Conservation (phyloP, 2,797 vertebrate genomes). For the Enteromius radiatus region DNA sequence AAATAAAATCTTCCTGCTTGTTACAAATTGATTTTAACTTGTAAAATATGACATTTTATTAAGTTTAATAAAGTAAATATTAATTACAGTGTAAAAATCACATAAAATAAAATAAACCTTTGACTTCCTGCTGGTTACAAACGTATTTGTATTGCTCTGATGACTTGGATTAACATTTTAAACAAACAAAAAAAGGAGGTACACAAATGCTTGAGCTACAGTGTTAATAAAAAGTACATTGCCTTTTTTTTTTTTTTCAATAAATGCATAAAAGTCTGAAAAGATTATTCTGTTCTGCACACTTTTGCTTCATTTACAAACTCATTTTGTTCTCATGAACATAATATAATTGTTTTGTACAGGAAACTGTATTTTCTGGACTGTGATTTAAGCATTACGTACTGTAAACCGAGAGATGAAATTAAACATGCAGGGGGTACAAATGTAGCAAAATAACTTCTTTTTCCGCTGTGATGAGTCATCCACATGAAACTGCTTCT, state of each 20-base stretch:
- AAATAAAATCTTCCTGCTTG: too few species aligned
- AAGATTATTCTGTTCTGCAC: not conserved
- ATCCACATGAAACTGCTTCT: conserved; percentile 53
- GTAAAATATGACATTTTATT: not conserved
- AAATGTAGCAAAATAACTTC: conserved; percentile 15
- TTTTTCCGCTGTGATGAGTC: conserved; percentile 48
- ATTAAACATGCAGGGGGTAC: conserved; percentile 13
- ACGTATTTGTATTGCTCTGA: not conserved
- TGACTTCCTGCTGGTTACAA: too few species aligned
- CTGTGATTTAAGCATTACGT: not conserved
- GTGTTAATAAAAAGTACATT: not conserved
- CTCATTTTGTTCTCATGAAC: not conserved
- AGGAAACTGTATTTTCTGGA: not conserved
- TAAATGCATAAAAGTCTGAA: not conserved
- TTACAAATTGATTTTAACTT: too few species aligned
- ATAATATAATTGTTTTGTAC: too few species aligned
- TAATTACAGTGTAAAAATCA: too few species aligned
- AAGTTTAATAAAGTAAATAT: not conserved
- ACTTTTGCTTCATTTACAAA: conserved; percentile 21
- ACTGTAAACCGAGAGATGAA: conserved; percentile 20
- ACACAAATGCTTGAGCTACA: not conserved
- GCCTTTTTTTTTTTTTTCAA: not conserved
- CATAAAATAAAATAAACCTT: too few species aligned
- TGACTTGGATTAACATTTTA: not conserved
- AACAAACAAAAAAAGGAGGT: not conserved